Percentiles rank a stretch among this genome's conserved stretches.
phyloP scores from a whole-genome alignment of 2,113 vertebrate genomes.

The Chionodraco myersi region DNA sequence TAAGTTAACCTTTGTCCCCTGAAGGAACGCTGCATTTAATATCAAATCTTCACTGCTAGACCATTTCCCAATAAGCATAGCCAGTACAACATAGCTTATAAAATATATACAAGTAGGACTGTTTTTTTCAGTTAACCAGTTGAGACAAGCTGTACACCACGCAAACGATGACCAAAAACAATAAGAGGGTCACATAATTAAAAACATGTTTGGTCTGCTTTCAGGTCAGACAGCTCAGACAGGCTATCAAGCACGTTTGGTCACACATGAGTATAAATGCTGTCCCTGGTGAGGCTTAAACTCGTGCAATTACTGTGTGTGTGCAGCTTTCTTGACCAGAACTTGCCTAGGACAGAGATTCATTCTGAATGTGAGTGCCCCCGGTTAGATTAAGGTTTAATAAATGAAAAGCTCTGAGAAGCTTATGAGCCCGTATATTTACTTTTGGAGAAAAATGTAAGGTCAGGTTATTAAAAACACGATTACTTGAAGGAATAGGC shows the following conservation, averaged over 20 bases:
- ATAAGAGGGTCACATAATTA: conserved; percentile 16
- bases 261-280: background rate
- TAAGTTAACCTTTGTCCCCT: conserved; percentile 8
- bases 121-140: background rate
- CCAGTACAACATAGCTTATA: background rate
- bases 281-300: background rate
- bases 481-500: background rate
- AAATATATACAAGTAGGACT: too few species aligned
- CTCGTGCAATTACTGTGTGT: background rate
- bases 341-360: background rate
- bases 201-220: conserved; percentile 1
- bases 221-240: background rate
- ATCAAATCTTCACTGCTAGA: background rate
- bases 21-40: background rate
- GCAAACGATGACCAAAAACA: background rate
- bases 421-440: too few species aligned
- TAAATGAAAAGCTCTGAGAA: background rate
- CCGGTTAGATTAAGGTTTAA: background rate
- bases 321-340: background rate
- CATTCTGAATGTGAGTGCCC: background rate
- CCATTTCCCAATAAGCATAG: background rate
- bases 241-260: background rate
- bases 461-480: background rate
- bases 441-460: background rate
- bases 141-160: background rate